A percentile compares a stretch with the other conserved stretches of the same genome.
These are phyloP conservation scores for Gerosis bhagava DNA, from an alignment of 2,888 invertebrate species.

Conservation along the genomic window DNA sequence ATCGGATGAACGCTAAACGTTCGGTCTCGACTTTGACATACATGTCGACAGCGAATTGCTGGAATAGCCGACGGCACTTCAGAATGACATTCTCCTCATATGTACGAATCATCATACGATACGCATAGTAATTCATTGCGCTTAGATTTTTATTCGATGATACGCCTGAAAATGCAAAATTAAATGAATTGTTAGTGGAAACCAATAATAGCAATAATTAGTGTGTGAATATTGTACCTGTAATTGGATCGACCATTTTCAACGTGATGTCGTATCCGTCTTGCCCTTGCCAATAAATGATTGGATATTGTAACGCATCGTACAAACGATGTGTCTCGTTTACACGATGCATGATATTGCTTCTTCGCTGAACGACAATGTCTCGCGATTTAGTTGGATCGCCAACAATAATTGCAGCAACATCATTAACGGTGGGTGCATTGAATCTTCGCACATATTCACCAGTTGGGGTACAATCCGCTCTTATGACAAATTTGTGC, in stretches of 20 bases:
- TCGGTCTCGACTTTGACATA: neutral
- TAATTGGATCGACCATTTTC: too few species aligned
- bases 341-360: constrained; percentile 6
- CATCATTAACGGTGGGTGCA: constrained; percentile 40
- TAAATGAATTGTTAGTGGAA: too few species aligned
- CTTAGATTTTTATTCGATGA: too few species aligned
- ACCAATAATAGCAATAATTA: too few species aligned
- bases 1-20: neutral
- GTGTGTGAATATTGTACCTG: too few species aligned
- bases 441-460: constrained; percentile 39
- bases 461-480: too few species aligned
- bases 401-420: constrained; percentile 39
- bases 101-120: too few species aligned
- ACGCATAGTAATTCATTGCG: too few species aligned
- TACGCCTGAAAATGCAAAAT: too few species aligned
- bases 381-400: constrained; percentile 29
- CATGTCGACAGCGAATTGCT: neutral
- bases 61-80: too few species aligned
- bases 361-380: constrained; percentile 28
- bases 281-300: neutral
- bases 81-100: too few species aligned
- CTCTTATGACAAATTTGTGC: constrained; percentile 42
- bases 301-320: constrained; percentile 2
- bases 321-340: constrained; percentile 4
- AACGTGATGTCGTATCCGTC: too few species aligned